Evolutionary conservation across 1,140 invertebrate genomes (phyloP).

Genomic region (Gonioctena quinquepunctata): DNA sequence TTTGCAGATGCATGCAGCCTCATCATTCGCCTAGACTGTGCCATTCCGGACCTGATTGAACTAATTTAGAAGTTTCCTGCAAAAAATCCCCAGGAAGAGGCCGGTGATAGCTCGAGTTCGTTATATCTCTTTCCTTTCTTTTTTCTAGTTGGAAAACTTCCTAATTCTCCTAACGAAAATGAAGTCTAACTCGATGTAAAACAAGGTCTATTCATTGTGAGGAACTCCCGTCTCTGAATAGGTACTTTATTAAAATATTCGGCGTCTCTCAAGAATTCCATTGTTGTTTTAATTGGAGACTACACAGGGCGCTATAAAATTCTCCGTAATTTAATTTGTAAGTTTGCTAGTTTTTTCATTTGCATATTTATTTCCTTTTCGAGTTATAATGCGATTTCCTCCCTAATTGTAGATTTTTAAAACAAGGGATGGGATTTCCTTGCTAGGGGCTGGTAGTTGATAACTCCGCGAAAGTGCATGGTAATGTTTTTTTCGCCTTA

Average conservation of each 20-base stretch:
- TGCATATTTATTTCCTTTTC: slow-evolving; percentile 18
- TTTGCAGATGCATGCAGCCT: too few species aligned
- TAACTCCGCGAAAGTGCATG: background rate
- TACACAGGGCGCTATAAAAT: slow-evolving; percentile 11
- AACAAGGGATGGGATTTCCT: slow-evolving; percentile 15
- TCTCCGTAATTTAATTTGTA: slow-evolving; percentile 15
- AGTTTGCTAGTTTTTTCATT: slow-evolving; percentile 20
- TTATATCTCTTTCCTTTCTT: background rate
- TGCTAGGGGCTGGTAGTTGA: slow-evolving; percentile 13
- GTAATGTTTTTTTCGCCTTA: slow-evolving; percentile 5
- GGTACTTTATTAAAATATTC: background rate
- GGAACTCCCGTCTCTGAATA: background rate
- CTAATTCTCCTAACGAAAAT: slow-evolving; percentile 10
- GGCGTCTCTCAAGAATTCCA: background rate
- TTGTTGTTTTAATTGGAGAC: slow-evolving; percentile 13
- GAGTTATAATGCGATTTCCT: slow-evolving; percentile 13
- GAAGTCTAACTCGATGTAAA: slow-evolving; percentile 12
- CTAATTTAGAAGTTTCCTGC: too few species aligned
- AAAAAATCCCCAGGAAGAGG: background rate
- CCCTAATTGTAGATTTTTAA: slow-evolving; percentile 19
- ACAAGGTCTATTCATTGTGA: slow-evolving; percentile 10
- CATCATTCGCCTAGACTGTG: too few species aligned
- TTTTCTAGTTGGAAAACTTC: slow-evolving; percentile 16
- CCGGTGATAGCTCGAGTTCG: background rate
- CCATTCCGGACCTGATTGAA: too few species aligned